A percentile compares a stretch with the other conserved stretches of the same genome.
Conservation (phyloP, 1,140 invertebrate species). For the Paramacrobiotus metropolitanus region DNA sequence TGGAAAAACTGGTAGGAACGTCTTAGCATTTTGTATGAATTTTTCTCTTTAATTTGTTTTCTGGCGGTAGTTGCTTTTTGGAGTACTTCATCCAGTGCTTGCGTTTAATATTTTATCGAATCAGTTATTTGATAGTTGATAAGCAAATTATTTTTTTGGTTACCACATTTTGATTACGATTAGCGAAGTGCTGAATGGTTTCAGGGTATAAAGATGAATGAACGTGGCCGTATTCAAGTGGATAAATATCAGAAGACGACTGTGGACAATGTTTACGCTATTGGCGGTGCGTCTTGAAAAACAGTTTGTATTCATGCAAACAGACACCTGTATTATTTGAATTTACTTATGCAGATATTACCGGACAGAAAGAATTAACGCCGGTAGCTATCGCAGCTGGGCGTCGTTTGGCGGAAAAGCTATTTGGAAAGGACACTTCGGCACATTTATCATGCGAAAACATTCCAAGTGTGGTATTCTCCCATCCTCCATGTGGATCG, state of each 20-base stretch:
- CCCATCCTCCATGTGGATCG: slow-evolving; percentile 30
- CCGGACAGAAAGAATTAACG: slow-evolving; percentile 7
- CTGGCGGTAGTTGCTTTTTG: too few relatives aligned
- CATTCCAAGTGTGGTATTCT: slow-evolving; percentile 32
- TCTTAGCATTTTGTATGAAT: not conserved
- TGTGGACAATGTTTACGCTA: slow-evolving; percentile 24
- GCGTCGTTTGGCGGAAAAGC: slow-evolving; percentile 24
- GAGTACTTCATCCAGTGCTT: too few relatives aligned
- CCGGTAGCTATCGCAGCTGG: slow-evolving; percentile 33
- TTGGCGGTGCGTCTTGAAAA: slow-evolving; percentile 34
- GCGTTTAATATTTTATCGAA: not conserved
- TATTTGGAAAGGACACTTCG: slow-evolving; percentile 25
- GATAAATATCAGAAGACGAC: slow-evolving; percentile 32
- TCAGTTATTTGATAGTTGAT: not conserved
- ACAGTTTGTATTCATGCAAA: slow-evolving; percentile 31
- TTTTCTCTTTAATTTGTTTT: not conserved
- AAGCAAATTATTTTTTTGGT: not conserved
- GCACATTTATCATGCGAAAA: slow-evolving; percentile 26
- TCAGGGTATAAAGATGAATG: slow-evolving; percentile 24
- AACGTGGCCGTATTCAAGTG: slow-evolving; percentile 25
- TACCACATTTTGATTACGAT: too few relatives aligned
- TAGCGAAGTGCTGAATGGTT: too few relatives aligned
- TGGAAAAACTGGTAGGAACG: slow-evolving; percentile 25
- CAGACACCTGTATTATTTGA: slow-evolving; percentile 24
- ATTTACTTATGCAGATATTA: slow-evolving; percentile 25